These are phyloP conservation scores for Xestia c-nigrum DNA, from an alignment of 2,888 invertebrate genomes.

Conservation along the genomic window DNA sequence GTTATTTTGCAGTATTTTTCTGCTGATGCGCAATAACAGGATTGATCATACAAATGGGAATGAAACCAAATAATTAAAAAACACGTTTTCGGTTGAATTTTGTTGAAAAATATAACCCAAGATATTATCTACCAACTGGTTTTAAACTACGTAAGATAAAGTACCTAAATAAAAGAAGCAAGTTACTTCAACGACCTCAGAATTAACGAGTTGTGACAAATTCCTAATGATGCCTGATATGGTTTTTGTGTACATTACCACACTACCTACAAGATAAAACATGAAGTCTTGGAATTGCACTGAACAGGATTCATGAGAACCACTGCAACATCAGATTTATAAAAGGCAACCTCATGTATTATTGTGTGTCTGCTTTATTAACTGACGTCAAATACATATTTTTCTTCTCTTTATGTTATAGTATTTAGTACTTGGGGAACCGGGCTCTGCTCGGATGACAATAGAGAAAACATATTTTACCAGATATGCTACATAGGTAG, in stretches of 20 bases:
- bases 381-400: too few species aligned
- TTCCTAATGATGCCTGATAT: background rate
- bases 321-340: background rate
- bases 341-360: background rate
- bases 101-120: background rate
- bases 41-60: background rate
- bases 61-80: too few species aligned
- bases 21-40: background rate
- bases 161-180: background rate
- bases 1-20: too few species aligned
- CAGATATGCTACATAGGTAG: too few species aligned
- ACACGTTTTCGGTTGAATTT: background rate
- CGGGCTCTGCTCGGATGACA: too few species aligned
- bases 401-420: too few species aligned
- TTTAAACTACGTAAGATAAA: background rate
- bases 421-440: too few species aligned
- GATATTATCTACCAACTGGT: background rate
- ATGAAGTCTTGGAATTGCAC: background rate
- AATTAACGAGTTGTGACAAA: constrained; percentile 5
- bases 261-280: background rate
- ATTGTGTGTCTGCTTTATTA: too few species aligned
- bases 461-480: too few species aligned
- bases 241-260: constrained; percentile 3
- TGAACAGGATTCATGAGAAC: constrained; percentile 1
- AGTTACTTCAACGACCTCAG: background rate